Evolutionary conservation across 2,113 vertebrate species (phyloP).

Genomic region (Ibidorhyncha struthersii): DNA sequence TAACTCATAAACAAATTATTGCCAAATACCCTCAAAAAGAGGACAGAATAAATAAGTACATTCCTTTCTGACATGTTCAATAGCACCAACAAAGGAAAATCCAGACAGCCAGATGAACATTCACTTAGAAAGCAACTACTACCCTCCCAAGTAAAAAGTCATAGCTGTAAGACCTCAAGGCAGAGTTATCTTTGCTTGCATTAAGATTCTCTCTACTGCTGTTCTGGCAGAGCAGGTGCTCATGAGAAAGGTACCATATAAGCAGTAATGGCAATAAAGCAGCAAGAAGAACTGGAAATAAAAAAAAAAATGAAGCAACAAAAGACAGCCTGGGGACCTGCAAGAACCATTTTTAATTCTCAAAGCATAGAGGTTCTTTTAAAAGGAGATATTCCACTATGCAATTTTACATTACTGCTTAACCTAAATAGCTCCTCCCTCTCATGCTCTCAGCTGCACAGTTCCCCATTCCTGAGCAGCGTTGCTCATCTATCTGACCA

Average conservation of each 20-base stretch:
- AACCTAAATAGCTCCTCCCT: neutral
- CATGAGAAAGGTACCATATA: neutral
- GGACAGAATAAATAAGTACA: neutral
- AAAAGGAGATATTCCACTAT: neutral
- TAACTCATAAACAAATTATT: neutral
- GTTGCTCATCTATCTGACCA: neutral
- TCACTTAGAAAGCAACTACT: neutral
- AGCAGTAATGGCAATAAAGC: neutral
- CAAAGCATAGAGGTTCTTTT: neutral
- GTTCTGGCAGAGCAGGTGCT: neutral
- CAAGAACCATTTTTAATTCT: neutral
- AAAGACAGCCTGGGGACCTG: neutral
- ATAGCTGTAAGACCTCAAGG: neutral
- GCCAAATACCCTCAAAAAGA: neutral
- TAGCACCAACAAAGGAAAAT: neutral
- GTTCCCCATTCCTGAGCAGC: neutral
- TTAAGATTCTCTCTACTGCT: neutral
- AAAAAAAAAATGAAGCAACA: neutral
- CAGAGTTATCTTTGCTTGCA: neutral
- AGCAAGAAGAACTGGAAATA: conserved; percentile 6
- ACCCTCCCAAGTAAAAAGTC: neutral
- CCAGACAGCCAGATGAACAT: neutral
- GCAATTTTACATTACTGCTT: neutral
- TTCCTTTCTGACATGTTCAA: neutral
- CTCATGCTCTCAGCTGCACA: neutral